Base-by-base conservation (phyloP, 2,797 vertebrate genomes). In the Sorex maritimensis region DNA sequence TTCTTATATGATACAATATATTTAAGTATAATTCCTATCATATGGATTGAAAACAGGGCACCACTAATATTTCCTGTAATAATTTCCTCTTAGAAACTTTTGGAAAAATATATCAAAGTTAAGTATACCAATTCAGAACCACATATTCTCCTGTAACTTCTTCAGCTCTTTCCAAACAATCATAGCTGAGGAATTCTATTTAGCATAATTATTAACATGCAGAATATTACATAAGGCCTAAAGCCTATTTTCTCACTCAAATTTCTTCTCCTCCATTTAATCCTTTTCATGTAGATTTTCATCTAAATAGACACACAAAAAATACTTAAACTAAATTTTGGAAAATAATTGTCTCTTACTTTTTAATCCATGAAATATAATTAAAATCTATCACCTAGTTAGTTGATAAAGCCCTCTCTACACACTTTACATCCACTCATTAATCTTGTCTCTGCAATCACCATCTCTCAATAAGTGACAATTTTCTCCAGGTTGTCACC, bases 191-290 rank as follows among this genome's bases (percentile, higher is more conserved):
- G 0, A 30, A 82, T 17, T 13, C 3, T 87, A 38, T 28, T 88
- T 65, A 58, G 2, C 23, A 6, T 61, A 61, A 10, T 6, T 67
- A 34, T 17, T 74, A 26, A 9, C 8, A 65, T 61, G 80, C 4
- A 89, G 44, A n/a, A n/a, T 89, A 52, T 81, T 87, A 63, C 19
- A 88, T 55, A 55, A 72, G 74, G 81, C 5, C 30, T 69, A 74
- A 81, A 34, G 24, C 6, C 71, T 61, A 4, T 61, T 49, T 89
- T 94, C 91, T 15, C 2, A n/a, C 0, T 49, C 19, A 79, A 68
- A 80, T 28, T 28, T 63, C 49, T 61, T 34, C 2, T 92, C 12
- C 21, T 77, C 78, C 78, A n/a, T 24, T 65, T 21, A 69, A 74
- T n/a, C 6, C 14, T 44, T 58, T 17, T 68, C 30, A n/a, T 13